Percentiles rank a stretch among this genome's conserved stretches.
phyloP scores from a whole-genome alignment of 2,113 vertebrate species.

The Hepsetus odoe region DNA sequence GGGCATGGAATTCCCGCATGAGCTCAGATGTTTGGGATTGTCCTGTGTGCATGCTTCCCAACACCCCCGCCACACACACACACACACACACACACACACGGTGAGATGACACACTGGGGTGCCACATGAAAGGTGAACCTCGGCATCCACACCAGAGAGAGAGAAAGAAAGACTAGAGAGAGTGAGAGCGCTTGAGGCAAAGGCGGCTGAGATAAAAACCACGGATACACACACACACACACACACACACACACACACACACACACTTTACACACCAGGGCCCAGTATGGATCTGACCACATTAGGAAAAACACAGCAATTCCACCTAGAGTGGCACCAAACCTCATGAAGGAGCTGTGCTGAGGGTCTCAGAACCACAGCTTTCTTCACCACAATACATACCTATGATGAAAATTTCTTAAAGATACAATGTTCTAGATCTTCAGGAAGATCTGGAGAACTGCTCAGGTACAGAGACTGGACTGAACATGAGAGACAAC shows the following conservation, averaged over 20 bases:
- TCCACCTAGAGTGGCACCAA: no score
- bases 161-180: not conserved
- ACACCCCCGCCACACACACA: no score
- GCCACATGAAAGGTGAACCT: not conserved
- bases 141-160: not conserved
- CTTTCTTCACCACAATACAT: no score
- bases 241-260: no score
- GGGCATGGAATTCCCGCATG: slow-evolving; percentile 32
- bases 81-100: not conserved
- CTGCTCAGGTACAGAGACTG: no score
- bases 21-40: slow-evolving; percentile 43
- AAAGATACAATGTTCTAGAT: no score
- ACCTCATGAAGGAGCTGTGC: no score
- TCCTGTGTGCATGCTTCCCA: slow-evolving; percentile 3
- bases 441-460: no score
- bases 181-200: not conserved
- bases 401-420: no score
- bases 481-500: no score
- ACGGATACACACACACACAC: not conserved
- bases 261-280: not conserved
- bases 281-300: not conserved
- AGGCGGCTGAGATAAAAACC: not conserved
- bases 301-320: not conserved
- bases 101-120: not conserved
- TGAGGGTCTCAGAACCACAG: no score